Evolutionary conservation across 2,888 invertebrate species (phyloP), one percentile per base, ranked within the genome.

Genomic region (Sericinus montela): DNA sequence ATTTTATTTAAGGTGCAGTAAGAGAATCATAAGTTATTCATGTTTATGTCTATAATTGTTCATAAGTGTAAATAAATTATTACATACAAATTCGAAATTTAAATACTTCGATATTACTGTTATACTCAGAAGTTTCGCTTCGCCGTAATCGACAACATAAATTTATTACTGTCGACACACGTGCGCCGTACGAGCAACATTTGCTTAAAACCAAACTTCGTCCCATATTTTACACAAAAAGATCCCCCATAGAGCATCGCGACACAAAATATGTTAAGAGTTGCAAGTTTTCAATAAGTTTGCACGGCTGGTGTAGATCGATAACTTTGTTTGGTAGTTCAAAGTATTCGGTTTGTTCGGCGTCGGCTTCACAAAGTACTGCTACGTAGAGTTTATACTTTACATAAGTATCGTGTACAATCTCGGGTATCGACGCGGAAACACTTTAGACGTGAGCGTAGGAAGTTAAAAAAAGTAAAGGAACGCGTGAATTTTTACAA

Each of bases 221-320:
- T 34, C 43, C 45, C 45, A 54, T 54, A 54, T 51, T 54, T 54
- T 46, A 54, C 48, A 47, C 45, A 48, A 45, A 48, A 45, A 48
- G 45, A 51, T 46, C 41, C 47, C 48, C 46, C 40, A 40, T 46
- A 23, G 51, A 48, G 48, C 41, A 36, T 48, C 46, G 49, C 40
- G 50, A 52, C 52, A 45, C 52, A 45, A 51, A 54, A 50, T 53
- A 51, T 48, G 48, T 51, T 48, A 45, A 64, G 61, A 63, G 60
- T 54, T 55, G 57, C 55, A 63, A 65, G 58, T 65, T 60, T 59
- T 45, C 52, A 48, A 65, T 58, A 71, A 65, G 65, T 69, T 66
- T 51, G 49, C 53, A 46, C 56, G 47, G 50, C 65, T 51, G 48
- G 50, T 50, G 54, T 41, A 51, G 62, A 63, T 66, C 70, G 59